Percentiles rank a stretch among this genome's conserved stretches.
These are phyloP conservation scores for Glomeris maerens DNA, from an alignment of 1,140 invertebrate species.

Conservation along the genomic window DNA sequence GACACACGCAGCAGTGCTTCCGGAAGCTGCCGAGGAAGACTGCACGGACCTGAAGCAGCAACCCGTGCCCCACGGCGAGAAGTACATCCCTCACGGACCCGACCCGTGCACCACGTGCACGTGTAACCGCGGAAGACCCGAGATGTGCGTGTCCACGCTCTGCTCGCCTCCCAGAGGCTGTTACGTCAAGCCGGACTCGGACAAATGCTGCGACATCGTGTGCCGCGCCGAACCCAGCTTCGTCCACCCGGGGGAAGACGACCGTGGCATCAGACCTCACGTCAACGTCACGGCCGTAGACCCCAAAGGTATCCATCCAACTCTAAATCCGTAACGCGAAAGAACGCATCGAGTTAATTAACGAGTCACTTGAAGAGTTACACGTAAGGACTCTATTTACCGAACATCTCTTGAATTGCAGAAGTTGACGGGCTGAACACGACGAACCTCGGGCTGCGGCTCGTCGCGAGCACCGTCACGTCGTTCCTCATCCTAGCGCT, in stretches of 20 bases:
- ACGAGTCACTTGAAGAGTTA: too few relatives aligned
- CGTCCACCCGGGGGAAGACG: slow-evolving; percentile 21
- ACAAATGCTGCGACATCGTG: slow-evolving; percentile 29
- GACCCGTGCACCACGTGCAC: slow-evolving; percentile 29
- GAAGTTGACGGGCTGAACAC: slow-evolving; percentile 21
- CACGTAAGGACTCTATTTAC: neutral
- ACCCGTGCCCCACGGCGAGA: slow-evolving; percentile 20
- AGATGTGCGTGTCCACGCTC: slow-evolving; percentile 28
- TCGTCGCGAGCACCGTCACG: slow-evolving; percentile 34
- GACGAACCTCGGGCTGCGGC: slow-evolving; percentile 29
- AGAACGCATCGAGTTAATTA: too few relatives aligned
- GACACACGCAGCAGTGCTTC: too few relatives aligned
- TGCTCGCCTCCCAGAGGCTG: slow-evolving; percentile 30
- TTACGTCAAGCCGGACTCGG: slow-evolving; percentile 19
- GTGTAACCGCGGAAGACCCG: slow-evolving; percentile 26
- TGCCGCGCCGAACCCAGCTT: slow-evolving; percentile 23
- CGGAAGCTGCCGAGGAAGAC: too few relatives aligned
- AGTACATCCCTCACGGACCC: slow-evolving; percentile 25
- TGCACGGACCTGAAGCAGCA: slow-evolving; percentile 8
- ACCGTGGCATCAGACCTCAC: slow-evolving; percentile 6
- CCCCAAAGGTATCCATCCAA: slow-evolving; percentile 3
- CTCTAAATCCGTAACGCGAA: neutral
- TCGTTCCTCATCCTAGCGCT: slow-evolving; percentile 34
- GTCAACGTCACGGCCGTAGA: slow-evolving; percentile 6
- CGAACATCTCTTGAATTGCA: neutral